phyloP scores from a whole-genome alignment of 1,140 invertebrate genomes.

The Ectropis grisescens region DNA sequence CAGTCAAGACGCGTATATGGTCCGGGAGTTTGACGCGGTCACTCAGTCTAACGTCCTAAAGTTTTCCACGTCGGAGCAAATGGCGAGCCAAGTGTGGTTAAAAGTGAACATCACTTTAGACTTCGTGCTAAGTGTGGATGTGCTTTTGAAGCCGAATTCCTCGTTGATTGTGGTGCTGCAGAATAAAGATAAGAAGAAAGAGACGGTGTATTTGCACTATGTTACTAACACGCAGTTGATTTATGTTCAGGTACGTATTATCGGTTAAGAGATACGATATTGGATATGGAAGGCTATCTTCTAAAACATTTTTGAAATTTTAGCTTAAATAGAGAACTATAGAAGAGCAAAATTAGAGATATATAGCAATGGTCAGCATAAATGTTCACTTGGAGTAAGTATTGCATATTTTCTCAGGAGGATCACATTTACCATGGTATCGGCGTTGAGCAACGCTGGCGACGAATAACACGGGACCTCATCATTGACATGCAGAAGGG shows the following conservation, averaged over 20 bases:
- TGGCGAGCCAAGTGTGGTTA: slow-evolving; percentile 77
- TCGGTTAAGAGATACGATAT: slow-evolving; percentile 1
- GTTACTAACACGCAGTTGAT: slow-evolving; percentile 82
- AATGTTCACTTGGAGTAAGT: no score
- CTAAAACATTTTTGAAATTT: no score
- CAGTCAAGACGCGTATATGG: slow-evolving; percentile 75
- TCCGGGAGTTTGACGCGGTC: slow-evolving; percentile 72
- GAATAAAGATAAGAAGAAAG: slow-evolving; percentile 82
- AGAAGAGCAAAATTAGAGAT: no score
- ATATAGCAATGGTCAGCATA: no score
- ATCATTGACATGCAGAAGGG: slow-evolving; percentile 94
- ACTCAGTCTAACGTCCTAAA: slow-evolving; percentile 74
- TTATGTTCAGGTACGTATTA: slow-evolving; percentile 75
- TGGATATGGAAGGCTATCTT: no score
- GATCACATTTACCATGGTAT: slow-evolving; percentile 91
- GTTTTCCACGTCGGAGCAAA: slow-evolving; percentile 78
- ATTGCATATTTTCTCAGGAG: no score
- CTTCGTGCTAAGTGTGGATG: slow-evolving; percentile 83
- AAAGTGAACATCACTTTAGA: slow-evolving; percentile 81
- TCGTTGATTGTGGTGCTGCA: slow-evolving; percentile 84
- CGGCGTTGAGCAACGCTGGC: slow-evolving; percentile 81
- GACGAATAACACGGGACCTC: slow-evolving; percentile 87
- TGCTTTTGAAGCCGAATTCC: slow-evolving; percentile 81
- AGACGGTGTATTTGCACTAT: slow-evolving; percentile 87
- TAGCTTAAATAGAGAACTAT: no score